Percentiles rank a stretch among this genome's conserved stretches.
Evolutionary conservation across 2,797 vertebrate genomes (phyloP).

Genomic region (Protosalanx chinensis): DNA sequence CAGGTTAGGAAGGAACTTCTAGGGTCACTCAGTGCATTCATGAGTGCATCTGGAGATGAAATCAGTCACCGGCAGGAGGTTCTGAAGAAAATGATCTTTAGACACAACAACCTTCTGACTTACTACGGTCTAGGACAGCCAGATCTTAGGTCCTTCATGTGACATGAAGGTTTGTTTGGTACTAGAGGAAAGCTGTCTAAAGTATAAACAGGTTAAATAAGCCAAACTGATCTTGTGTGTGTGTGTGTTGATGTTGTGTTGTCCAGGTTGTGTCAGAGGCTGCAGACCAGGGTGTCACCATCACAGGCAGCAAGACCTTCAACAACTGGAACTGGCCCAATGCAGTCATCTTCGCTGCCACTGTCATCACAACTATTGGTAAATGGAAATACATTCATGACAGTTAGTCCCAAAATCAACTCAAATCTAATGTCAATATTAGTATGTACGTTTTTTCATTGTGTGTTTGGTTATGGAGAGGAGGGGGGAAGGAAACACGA

Average conservation of each 20-base stretch:
- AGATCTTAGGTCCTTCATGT: neutral
- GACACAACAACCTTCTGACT: constrained; percentile 34
- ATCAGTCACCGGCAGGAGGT: constrained; percentile 62
- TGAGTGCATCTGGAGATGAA: constrained; percentile 41
- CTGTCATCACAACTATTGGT: constrained; percentile 98
- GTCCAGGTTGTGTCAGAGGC: constrained; percentile 87
- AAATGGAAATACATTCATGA: constrained; percentile 36
- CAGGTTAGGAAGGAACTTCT: constrained; percentile 38
- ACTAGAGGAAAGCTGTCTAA: neutral
- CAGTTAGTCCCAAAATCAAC: neutral
- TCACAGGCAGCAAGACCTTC: constrained; percentile 90
- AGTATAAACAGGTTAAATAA: constrained; percentile 2
- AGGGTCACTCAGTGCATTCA: constrained; percentile 36
- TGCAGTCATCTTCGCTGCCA: constrained; percentile 97
- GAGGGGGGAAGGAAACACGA: constrained; percentile 24
- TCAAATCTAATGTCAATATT: neutral
- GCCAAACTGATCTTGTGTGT: neutral
- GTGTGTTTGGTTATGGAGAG: constrained; percentile 28
- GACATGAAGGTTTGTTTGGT: neutral
- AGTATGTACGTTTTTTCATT: neutral
- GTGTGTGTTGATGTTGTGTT: constrained; percentile 5
- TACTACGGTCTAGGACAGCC: constrained; percentile 9
- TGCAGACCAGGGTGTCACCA: constrained; percentile 90
- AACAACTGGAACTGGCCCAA: constrained; percentile 99
- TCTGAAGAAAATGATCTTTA: constrained; percentile 40